These are phyloP conservation scores for Rotaria socialis DNA, from an alignment of 2,888 invertebrate genomes.

Conservation along the genomic window DNA sequence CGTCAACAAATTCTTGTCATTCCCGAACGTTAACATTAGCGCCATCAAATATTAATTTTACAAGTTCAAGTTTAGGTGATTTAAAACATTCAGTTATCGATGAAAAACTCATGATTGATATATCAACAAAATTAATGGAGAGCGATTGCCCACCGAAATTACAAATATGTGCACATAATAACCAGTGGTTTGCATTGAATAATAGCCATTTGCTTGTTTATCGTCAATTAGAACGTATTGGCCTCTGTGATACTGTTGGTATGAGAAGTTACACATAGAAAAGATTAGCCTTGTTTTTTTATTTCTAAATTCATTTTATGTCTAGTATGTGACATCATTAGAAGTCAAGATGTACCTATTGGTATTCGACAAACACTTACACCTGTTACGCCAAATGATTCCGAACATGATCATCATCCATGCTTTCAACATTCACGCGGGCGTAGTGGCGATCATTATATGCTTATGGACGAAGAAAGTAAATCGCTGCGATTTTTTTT, in stretches of 20 bases:
- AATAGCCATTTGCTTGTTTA: constrained; percentile 35
- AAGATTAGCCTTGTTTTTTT: not conserved
- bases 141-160: constrained; percentile 33
- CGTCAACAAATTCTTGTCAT: not conserved
- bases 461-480: constrained; percentile 32
- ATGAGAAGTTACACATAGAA: not conserved
- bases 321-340: constrained; percentile 8
- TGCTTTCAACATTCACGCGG: not conserved
- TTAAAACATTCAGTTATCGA: constrained; percentile 33
- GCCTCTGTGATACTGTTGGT: constrained; percentile 35
- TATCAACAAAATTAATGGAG: constrained; percentile 36
- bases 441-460: not conserved
- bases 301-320: not conserved
- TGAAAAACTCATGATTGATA: constrained; percentile 36
- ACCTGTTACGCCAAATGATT: not conserved
- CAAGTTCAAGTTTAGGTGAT: constrained; percentile 32
- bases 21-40: constrained; percentile 36
- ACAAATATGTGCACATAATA: constrained; percentile 24
- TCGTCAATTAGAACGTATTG: constrained; percentile 36
- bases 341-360: constrained; percentile 3
- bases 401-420: not conserved
- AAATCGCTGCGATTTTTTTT: not conserved
- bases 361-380: constrained; percentile 28
- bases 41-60: constrained; percentile 33
- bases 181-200: constrained; percentile 32